Percentiles rank a stretch among this genome's conserved stretches.
Conservation (phyloP, 2,888 invertebrate species). For the Tillus elongatus region DNA sequence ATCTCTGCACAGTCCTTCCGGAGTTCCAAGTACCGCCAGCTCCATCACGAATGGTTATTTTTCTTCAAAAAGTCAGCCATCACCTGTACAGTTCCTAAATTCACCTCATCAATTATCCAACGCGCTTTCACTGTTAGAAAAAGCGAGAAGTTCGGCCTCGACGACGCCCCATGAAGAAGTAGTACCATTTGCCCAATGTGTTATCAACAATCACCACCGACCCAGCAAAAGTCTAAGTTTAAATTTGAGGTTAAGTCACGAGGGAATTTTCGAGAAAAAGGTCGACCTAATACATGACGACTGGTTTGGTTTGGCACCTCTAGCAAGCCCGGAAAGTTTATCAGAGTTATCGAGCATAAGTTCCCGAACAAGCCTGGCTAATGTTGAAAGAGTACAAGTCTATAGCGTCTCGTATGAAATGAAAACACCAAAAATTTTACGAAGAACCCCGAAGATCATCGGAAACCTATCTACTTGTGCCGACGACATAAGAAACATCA, state of each 20-base stretch:
- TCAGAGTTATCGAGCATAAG: slow-evolving; percentile 73
- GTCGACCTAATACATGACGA: slow-evolving; percentile 52
- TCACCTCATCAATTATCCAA: neutral
- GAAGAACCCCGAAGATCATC: slow-evolving; percentile 56
- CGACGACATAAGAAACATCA: slow-evolving; percentile 52
- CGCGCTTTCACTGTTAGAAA: too few relatives aligned
- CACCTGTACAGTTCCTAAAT: slow-evolving; percentile 22
- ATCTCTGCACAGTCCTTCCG: slow-evolving; percentile 48
- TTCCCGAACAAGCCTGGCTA: slow-evolving; percentile 54
- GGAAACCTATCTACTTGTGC: slow-evolving; percentile 58
- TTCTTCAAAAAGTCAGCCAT: slow-evolving; percentile 34
- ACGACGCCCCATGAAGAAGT: neutral
- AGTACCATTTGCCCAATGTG: neutral
- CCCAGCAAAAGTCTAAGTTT: slow-evolving; percentile 27
- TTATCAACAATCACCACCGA: neutral
- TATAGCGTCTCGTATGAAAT: slow-evolving; percentile 37
- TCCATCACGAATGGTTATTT: slow-evolving; percentile 38
- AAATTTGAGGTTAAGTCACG: slow-evolving; percentile 23
- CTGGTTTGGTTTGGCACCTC: slow-evolving; percentile 62
- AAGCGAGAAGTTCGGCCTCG: neutral
- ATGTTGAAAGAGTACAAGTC: slow-evolving; percentile 11
- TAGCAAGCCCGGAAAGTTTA: slow-evolving; percentile 74
- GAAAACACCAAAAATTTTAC: slow-evolving; percentile 51
- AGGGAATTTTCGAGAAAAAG: slow-evolving; percentile 26
- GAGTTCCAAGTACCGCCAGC: slow-evolving; percentile 31